Percentiles rank a stretch among this genome's conserved stretches.
Evolutionary conservation across 2,797 vertebrate genomes (phyloP).

Genomic region (Anableps anableps): DNA sequence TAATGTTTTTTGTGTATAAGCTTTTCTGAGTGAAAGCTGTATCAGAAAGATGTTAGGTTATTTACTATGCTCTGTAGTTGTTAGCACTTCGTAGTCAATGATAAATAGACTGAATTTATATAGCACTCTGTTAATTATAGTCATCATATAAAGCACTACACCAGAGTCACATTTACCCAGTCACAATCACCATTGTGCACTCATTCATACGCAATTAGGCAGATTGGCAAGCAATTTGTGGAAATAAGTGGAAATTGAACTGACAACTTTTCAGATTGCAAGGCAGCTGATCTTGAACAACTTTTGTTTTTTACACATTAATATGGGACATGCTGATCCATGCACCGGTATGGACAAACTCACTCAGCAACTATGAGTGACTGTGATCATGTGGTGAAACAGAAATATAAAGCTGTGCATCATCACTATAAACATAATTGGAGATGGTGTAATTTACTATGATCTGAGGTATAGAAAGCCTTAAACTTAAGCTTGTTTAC

Average conservation of each 20-base stretch:
- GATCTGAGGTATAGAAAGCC: neutral
- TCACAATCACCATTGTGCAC: too few relatives aligned
- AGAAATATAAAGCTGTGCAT: neutral
- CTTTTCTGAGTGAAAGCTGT: neutral
- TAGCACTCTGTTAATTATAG: too few relatives aligned
- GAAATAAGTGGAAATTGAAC: neutral
- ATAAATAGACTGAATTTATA: neutral
- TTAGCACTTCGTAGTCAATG: neutral
- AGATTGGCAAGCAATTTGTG: neutral
- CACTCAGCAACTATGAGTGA: neutral
- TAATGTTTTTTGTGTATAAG: neutral
- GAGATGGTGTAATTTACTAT: neutral
- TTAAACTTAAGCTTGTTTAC: neutral
- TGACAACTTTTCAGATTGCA: neutral
- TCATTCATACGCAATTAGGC: neutral
- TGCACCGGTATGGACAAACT: neutral
- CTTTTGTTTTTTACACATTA: neutral
- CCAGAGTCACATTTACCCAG: too few relatives aligned
- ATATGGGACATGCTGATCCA: neutral
- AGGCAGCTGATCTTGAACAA: neutral
- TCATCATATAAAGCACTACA: too few relatives aligned
- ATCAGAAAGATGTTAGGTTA: neutral
- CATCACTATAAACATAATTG: neutral
- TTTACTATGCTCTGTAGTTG: neutral
- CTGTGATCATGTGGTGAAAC: neutral